Base-by-base conservation (phyloP, 2,888 invertebrate genomes). In the Stenoptilia bipunctidactyla region DNA sequence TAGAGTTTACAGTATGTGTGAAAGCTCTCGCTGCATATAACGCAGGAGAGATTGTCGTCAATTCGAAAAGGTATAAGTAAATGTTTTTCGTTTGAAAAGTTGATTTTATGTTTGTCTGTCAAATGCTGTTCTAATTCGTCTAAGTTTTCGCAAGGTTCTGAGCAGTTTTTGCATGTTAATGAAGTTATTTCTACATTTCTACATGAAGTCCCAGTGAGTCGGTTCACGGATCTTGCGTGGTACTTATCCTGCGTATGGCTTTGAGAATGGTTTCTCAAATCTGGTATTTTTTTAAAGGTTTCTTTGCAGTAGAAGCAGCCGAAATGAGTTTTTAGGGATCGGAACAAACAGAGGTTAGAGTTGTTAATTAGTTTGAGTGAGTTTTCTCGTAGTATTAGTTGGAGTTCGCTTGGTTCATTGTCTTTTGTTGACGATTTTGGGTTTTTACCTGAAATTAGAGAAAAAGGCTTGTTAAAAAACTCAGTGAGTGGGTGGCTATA, bases 271-370 rank as follows among this genome's bases (percentile, higher is more conserved):
- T 8, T 20, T 2, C 62, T 45, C 1, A 72, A 15, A 1, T 59
- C 52, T 1, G 40, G 37, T 13, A 70, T 61, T 1, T 57, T 50
- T 3, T 58, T 42, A 34, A 55, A 72, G 1, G 49, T 42, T 1
- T 55, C 49, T 27, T 48, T 50, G 46, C 75, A 75, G 12, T 50
- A 52, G 40, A 56, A 59, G 33, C 74, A 75, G 0, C 57, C 52
- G 44, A 57, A 68, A 47, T 63, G 67, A 0, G 58, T 63, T 34
- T 57, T 59, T 2, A 61, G 41, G 0, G 69, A 68, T 2, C 53
- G 59, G 45, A 72, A 72, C 0, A 68, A 45, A 34, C 66, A 69
- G 12, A 72, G 43, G 38, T 73, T 73, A 0, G 74, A 72, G 37
- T 72, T 61, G 13, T 56, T 44, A 9, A 70, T 45, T 0, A 75